Conservation (phyloP, 2,888 invertebrate genomes). For the Graphium colonna region DNA sequence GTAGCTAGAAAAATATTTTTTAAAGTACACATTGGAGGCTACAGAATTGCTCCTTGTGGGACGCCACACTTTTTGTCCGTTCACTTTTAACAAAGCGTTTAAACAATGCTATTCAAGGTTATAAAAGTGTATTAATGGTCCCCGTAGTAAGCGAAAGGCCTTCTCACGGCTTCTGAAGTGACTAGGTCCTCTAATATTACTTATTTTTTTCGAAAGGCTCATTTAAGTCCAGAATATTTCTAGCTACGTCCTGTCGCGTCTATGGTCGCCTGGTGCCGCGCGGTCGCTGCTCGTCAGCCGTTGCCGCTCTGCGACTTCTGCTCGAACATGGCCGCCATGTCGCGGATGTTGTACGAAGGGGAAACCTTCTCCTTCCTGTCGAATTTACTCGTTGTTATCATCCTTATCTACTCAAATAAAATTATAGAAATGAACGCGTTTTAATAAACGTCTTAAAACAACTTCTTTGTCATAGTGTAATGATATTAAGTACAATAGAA, state of each 20-base stretch:
- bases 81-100: background rate
- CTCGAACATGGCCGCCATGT: slow-evolving; percentile 91
- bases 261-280: background rate
- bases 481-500: no score
- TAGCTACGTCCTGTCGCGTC: slow-evolving; percentile 18
- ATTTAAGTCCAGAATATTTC: background rate
- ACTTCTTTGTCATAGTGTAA: no score
- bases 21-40: background rate
- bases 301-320: slow-evolving; percentile 79
- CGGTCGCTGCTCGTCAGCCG: slow-evolving; percentile 40
- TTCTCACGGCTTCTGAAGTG: background rate
- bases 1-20: slow-evolving; percentile 16
- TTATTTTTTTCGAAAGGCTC: no score
- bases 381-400: no score
- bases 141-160: slow-evolving; percentile 5
- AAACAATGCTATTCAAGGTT: background rate
- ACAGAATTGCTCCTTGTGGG: background rate
- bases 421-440: no score
- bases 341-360: slow-evolving; percentile 87
- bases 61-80: background rate
- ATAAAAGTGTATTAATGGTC: slow-evolving; percentile 10
- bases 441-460: no score
- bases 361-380: slow-evolving; percentile 84
- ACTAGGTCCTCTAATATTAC: background rate
- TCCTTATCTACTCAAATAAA: no score